phyloP scores from a whole-genome alignment of 23 tunicate genomes.

The Phallusia fumigata region DNA sequence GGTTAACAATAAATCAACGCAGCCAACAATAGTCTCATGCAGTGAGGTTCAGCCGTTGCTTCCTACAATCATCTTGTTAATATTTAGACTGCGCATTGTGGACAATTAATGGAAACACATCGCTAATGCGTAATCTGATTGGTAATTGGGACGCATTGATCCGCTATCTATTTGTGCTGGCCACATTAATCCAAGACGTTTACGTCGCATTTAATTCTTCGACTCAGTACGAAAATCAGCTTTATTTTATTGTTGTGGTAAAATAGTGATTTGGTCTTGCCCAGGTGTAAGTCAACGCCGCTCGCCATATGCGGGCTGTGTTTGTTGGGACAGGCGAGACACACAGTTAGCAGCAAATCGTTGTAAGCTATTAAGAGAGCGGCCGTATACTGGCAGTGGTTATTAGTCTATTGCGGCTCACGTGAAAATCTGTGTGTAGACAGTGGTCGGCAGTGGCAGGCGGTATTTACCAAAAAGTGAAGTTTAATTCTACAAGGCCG shows the following conservation, averaged over 20 bases:
- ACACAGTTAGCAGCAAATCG: background rate
- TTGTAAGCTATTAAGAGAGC: background rate
- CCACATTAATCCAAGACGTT: background rate
- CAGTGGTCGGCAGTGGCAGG: conserved; percentile 2
- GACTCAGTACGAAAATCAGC: no score
- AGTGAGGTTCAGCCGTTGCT: background rate
- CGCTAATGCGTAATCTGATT: background rate
- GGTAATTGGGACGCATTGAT: conserved; percentile 8
- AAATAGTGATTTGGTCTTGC: background rate
- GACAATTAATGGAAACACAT: background rate
- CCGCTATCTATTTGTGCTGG: conserved; percentile 1
- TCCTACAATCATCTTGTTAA: background rate
- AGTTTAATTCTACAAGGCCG: background rate
- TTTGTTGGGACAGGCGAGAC: background rate
- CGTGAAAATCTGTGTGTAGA: conserved; percentile 1
- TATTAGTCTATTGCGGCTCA: background rate
- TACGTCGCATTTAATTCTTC: background rate
- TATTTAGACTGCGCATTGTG: conserved; percentile 1
- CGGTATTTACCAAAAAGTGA: conserved; percentile 6
- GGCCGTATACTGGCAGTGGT: background rate
- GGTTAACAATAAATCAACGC: background rate
- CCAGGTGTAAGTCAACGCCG: background rate
- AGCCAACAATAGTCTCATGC: background rate
- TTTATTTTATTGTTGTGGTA: no score
- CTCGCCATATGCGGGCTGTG: background rate